phyloP scores from a whole-genome alignment of 2,113 vertebrate genomes.

The Leiothrix lutea region DNA sequence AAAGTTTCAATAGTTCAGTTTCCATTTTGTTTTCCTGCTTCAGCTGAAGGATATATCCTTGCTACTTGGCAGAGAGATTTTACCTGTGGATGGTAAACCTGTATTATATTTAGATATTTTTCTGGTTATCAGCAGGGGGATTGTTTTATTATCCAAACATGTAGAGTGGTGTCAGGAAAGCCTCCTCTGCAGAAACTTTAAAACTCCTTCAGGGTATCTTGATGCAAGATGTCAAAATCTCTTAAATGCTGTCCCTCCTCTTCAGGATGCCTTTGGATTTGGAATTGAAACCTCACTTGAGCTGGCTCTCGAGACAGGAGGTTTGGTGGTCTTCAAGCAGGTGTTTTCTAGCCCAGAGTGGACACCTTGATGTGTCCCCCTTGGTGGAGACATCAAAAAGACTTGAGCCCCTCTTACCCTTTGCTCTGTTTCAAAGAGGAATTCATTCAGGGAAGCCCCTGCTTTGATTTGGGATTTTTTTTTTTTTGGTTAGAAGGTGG shows the following conservation, averaged over 20 bases:
- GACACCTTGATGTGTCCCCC: background rate
- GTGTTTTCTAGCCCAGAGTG: background rate
- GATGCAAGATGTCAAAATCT: background rate
- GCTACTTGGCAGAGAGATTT: background rate
- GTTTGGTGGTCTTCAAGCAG: background rate
- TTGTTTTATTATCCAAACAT: background rate
- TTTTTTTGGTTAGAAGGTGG: background rate
- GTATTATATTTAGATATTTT: background rate
- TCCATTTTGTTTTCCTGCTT: background rate
- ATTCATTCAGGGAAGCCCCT: background rate
- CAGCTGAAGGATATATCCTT: background rate
- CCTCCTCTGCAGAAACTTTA: background rate
- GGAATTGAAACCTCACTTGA: background rate
- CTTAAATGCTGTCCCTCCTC: background rate
- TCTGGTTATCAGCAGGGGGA: background rate
- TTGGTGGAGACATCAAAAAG: background rate
- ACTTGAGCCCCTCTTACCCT: background rate
- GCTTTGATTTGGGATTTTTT: background rate
- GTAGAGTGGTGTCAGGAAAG: rapidly evolving
- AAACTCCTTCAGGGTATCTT: background rate
- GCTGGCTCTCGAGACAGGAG: background rate
- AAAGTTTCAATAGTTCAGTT: background rate
- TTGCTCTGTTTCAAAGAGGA: background rate
- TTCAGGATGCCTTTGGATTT: background rate
- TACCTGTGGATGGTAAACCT: background rate